Evolutionary conservation across 2,888 invertebrate genomes (phyloP), one percentile per base, ranked within the genome.

Genomic region (Bombylius major): DNA sequence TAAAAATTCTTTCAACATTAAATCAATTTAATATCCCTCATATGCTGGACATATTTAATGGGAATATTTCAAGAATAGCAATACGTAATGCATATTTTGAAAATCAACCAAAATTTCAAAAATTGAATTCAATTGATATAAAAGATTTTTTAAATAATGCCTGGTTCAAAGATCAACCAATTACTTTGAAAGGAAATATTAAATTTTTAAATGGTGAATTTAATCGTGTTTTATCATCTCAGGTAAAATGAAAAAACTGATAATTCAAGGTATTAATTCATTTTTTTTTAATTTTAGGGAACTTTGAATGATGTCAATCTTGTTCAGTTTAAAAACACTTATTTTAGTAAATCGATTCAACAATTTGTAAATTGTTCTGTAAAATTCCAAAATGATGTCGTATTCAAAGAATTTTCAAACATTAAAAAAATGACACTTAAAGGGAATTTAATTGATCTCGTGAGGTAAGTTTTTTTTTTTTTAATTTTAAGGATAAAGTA

Each of bases 341-440:
- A 80, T 59, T 72, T 82, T 50, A 79, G 79, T 63, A 76, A 75
- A 63, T 70, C 76, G 5, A 71, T 68, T 55, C 64, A 73, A 34
- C 81, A 81, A 70, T 68, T 65, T 14, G 68, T 81, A 42, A 61
- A 70, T 7, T 70, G 71, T 60, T 67, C 67, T 48, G 67, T 75
- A 47, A 62, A 68, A 55, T 75, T 77, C 59, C 62, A 65, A 51
- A 66, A 68, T 11, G 66, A 69, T 36, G 8, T 11, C 39, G 4
- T 42, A 42, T 42, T 42, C 5, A 11, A 42, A 42, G 39, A 11
- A 42, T 56, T 54, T 77, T 13, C 60, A 63, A n/a, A 55, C 58
- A 11, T 65, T 69, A 31, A 57, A 63, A 33, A 34, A 33, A 47
- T 7, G 4, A 32, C 57, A 31, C n/a, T 7, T 13, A 58, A 63